Evolutionary conservation across 2,113 vertebrate species (phyloP), one percentile per base, ranked within the genome.

Genomic region (Engystomops pustulosus): DNA sequence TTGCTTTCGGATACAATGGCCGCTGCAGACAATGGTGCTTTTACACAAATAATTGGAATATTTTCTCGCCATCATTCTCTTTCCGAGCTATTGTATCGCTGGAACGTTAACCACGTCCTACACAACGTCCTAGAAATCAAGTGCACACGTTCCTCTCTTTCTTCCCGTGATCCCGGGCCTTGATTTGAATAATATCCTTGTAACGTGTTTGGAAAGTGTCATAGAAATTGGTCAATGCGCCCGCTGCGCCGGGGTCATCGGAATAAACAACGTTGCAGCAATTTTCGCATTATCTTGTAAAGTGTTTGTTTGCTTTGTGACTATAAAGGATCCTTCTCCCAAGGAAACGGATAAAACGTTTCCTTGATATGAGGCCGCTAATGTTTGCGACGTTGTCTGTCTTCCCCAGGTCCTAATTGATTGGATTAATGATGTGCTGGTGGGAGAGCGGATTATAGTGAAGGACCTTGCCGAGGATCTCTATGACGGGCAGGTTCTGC

Each of bases 341-440:
- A 30, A 17, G 10, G 55, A 47, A 38, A 25, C 18, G 53, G 51
- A 18, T 27, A 67, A 60, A 45, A 49, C 41, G 10, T 47, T 79
- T 38, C 58, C 60, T 32, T 67, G 30, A 12, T 80, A 12, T 32
- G 38, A 6, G 7, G 30, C 45, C 12, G 47, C 47, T 70, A 36
- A 81, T 34, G 79, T 34, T 18, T 72, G 45, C 32, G 67, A 32
- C 51, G 67, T 49, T 68, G 36, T 62, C n/a, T 86, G 9, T 55
- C 87, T 80, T 4, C n/a, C 80, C 80, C 88, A 97, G 96, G 96
- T 97, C 71, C 91, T 97, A 87, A 96, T 97, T 87, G 96, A 97
- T 90, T 97, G 96, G 96, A 96, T 97, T 90, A 97, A 97, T 80
- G 96, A 96, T 49, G 95, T 96, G 81, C 89, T 97, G 88, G 96